Evolutionary conservation across 2,113 vertebrate genomes (phyloP).

Genomic region (Tupaia tana): DNA sequence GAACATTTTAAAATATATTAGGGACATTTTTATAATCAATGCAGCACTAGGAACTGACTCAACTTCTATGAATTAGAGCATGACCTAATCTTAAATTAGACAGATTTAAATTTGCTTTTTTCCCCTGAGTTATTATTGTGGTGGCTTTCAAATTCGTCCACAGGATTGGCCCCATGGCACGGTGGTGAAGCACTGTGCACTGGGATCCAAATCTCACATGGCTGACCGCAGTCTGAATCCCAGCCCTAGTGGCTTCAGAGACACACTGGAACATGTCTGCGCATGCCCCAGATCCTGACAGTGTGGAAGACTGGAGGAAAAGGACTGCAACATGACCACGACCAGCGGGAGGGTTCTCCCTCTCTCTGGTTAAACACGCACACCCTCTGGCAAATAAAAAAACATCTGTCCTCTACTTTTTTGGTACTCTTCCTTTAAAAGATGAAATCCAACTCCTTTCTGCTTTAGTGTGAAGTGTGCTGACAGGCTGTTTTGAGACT

Average conservation of each 20-base stretch:
- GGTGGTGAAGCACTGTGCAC: too few species aligned
- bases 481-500: background rate
- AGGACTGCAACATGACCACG: too few species aligned
- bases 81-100: constrained; percentile 9
- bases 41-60: background rate
- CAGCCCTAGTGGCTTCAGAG: too few species aligned
- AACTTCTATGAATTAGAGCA: background rate
- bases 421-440: background rate
- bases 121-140: background rate
- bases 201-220: too few species aligned
- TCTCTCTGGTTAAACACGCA: too few species aligned
- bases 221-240: too few species aligned
- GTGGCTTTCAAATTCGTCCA: background rate
- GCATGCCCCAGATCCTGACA: too few species aligned
- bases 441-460: background rate
- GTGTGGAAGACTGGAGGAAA: too few species aligned
- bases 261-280: too few species aligned
- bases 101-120: background rate
- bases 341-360: too few species aligned
- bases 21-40: background rate
- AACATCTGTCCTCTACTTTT: background rate
- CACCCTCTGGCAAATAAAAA: too few species aligned
- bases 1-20: background rate
- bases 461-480: background rate
- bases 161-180: background rate